phyloP scores from a whole-genome alignment of 2,113 vertebrate genomes.

The Rhodinocichla rosea region DNA sequence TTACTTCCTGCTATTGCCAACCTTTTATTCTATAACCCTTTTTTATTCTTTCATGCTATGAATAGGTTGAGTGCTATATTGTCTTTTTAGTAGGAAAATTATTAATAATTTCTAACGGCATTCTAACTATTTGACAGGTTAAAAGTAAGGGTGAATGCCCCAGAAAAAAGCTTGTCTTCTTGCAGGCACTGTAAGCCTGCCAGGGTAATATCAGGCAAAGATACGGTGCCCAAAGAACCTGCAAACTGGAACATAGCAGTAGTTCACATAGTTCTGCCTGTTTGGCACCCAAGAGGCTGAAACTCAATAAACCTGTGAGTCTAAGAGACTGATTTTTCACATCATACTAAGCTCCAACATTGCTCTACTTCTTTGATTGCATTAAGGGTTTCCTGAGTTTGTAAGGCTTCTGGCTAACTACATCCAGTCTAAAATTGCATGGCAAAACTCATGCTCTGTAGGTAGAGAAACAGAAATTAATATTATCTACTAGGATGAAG shows the following conservation, averaged over 20 bases:
- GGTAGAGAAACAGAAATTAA: background rate
- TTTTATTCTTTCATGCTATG: background rate
- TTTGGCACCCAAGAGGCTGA: background rate
- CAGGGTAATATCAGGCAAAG: background rate
- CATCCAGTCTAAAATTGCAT: background rate
- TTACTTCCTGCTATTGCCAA: background rate
- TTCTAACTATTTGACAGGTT: background rate
- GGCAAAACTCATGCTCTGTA: background rate
- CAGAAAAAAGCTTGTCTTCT: background rate
- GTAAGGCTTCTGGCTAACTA: background rate
- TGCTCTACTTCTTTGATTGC: background rate
- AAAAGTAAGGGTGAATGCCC: background rate
- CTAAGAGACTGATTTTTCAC: background rate
- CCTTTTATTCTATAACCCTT: background rate
- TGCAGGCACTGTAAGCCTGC: background rate
- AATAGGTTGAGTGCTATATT: background rate
- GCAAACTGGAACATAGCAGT: background rate
- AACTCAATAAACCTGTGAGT: background rate
- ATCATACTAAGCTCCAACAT: background rate
- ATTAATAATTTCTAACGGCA: background rate
- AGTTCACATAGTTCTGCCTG: background rate
- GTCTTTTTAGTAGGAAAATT: background rate
- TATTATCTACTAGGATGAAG: background rate
- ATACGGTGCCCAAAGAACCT: background rate
- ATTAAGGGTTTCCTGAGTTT: background rate